phyloP scores from a whole-genome alignment of 2,113 vertebrate genomes.

The Chroicocephalus ridibundus region DNA sequence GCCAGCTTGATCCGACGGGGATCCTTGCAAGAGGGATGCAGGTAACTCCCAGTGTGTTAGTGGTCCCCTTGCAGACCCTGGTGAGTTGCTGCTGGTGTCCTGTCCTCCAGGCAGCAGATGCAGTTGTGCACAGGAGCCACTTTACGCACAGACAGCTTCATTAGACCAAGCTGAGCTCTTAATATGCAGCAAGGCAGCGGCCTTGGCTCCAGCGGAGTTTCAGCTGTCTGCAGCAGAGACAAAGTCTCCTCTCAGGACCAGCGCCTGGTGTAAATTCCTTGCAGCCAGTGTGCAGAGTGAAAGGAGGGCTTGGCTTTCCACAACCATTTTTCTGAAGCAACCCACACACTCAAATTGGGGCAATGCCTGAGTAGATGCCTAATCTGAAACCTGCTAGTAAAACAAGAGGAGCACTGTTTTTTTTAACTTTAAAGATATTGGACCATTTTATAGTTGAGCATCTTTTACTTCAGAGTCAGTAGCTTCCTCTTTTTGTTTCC shows the following conservation, averaged over 20 bases:
- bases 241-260: not conserved
- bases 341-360: too few species aligned
- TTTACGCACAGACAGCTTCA: not conserved
- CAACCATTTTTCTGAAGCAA: not conserved
- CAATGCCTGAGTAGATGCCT: not conserved
- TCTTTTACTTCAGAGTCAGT: not conserved
- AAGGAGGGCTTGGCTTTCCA: not conserved
- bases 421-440: not conserved
- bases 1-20: accelerated
- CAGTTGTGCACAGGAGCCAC: not conserved
- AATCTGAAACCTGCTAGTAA: not conserved
- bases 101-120: not conserved
- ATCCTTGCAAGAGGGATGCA: not conserved
- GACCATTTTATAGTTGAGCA: not conserved
- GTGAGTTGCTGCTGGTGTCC: not conserved
- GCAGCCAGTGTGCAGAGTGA: not conserved
- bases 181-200: not conserved
- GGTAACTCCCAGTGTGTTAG: not conserved
- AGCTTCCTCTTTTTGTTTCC: not conserved
- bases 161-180: not conserved
- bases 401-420: not conserved
- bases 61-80: not conserved
- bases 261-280: not conserved
- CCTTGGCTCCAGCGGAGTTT: not conserved
- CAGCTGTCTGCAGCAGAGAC: not conserved